Percentiles rank a stretch among this genome's conserved stretches.
Evolutionary conservation across 2,113 vertebrate genomes (phyloP).

Genomic region (Tyto alba): DNA sequence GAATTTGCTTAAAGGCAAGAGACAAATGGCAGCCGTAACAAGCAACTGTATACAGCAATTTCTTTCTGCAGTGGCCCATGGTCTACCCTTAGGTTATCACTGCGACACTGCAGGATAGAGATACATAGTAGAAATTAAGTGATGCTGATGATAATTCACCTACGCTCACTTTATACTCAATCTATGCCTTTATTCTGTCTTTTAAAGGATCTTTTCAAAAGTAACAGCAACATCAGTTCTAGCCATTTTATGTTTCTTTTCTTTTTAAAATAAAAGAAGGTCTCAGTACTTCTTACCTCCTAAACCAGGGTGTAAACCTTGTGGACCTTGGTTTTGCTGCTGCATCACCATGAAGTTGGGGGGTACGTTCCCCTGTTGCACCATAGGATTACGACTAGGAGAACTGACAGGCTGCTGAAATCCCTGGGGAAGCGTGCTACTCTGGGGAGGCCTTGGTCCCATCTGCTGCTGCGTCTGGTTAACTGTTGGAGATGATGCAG

Average conservation of each 20-base stretch:
- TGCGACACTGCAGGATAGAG: background rate
- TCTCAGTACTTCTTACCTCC: conserved; percentile 77
- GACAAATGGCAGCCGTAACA: background rate
- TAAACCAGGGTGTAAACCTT: conserved; percentile 87
- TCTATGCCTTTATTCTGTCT: background rate
- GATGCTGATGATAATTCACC: background rate
- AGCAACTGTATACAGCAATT: background rate
- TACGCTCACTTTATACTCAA: background rate
- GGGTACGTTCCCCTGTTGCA: conserved; percentile 88
- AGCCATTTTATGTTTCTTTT: background rate
- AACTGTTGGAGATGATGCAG: conserved; percentile 95
- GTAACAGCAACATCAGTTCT: background rate
- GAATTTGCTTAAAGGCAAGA: background rate
- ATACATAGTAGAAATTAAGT: background rate
- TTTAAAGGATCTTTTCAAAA: background rate
- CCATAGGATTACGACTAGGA: conserved; percentile 88
- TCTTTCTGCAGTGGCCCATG: background rate
- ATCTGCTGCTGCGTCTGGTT: conserved; percentile 84
- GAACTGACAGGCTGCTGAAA: conserved; percentile 93
- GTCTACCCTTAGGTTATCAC: background rate
- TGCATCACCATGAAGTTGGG: conserved; percentile 95
- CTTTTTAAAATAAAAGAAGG: conserved; percentile 22
- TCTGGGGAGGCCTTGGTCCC: conserved; percentile 85
- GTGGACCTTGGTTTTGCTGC: conserved; percentile 89
- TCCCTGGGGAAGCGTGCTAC: conserved; percentile 85